Conservation (phyloP, 2,113 vertebrate species). For the Callopanchax toddi region DNA sequence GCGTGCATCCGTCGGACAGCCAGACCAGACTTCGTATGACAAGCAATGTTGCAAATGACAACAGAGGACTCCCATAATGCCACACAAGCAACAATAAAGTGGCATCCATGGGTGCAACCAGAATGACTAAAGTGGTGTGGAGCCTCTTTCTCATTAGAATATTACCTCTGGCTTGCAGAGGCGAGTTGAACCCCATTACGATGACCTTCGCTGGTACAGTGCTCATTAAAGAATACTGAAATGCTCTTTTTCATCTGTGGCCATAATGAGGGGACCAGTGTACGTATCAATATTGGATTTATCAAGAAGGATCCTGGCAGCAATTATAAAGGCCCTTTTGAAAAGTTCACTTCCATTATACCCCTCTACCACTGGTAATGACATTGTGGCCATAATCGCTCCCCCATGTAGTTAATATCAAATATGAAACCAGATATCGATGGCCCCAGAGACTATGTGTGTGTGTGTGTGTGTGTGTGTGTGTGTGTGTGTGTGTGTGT, state of each 20-base stretch:
- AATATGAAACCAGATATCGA: conserved; percentile 74
- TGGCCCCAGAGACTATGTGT: conserved; percentile 71
- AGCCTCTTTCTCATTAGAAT: conserved; percentile 80
- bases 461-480: conserved; percentile 23
- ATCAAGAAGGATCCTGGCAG: conserved; percentile 72
- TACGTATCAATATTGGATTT: conserved; percentile 78
- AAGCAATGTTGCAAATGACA: conserved; percentile 65
- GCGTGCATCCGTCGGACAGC: conserved; percentile 33
- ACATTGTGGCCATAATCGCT: conserved; percentile 72
- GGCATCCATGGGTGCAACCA: conserved; percentile 60
- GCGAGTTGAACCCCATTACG: conserved; percentile 79
- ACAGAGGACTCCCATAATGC: conserved; percentile 65
- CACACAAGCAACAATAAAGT: conserved; percentile 57
- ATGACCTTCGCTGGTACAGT: conserved; percentile 79
- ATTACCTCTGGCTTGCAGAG: conserved; percentile 75
- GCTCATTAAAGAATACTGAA: conserved; percentile 75
- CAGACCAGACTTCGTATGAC: conserved; percentile 54
- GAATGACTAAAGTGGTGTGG: conserved; percentile 63
- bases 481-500: conserved; percentile 49
- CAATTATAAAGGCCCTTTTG: conserved; percentile 81
- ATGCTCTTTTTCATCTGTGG: conserved; percentile 77
- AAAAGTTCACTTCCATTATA: conserved; percentile 84
- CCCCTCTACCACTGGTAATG: conserved; percentile 77
- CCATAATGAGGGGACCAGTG: conserved; percentile 78
- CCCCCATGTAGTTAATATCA: conserved; percentile 79